Conservation (phyloP, 1,140 invertebrate genomes). For the Phthorimaea operculella region DNA sequence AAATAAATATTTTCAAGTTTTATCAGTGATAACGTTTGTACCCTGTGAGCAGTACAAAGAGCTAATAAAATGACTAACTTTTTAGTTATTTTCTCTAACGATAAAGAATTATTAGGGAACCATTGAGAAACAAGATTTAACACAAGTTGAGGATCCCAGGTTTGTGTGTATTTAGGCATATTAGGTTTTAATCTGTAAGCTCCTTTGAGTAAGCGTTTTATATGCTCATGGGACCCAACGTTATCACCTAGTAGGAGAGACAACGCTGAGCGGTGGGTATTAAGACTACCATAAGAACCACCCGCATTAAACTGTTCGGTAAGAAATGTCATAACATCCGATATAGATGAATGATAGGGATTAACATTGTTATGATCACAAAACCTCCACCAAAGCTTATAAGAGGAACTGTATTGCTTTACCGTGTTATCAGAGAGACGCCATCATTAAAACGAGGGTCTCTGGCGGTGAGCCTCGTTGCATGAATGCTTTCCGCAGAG, state of each 20-base stretch:
- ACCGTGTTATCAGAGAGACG: background rate
- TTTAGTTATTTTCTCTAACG: slow-evolving; percentile 3
- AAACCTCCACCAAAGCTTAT: background rate
- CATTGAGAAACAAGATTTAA: background rate
- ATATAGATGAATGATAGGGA: slow-evolving; percentile 5
- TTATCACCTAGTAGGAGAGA: slow-evolving; percentile 3
- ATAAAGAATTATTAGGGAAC: slow-evolving; percentile 2
- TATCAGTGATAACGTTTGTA: slow-evolving; percentile 10
- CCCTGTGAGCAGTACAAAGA: slow-evolving; percentile 7
- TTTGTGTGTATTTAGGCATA: slow-evolving; percentile 3
- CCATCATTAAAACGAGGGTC: background rate
- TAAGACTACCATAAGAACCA: slow-evolving; percentile 5
- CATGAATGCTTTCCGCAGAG: background rate
- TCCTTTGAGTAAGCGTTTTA: slow-evolving; percentile 8
- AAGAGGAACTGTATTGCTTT: background rate
- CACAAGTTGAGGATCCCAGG: slow-evolving; percentile 6
- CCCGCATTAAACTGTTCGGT: slow-evolving; percentile 1
- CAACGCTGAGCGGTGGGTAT: slow-evolving; percentile 3
- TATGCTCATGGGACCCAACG: background rate
- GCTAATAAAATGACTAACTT: slow-evolving; percentile 6
- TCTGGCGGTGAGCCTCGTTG: background rate
- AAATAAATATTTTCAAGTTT: slow-evolving; percentile 1
- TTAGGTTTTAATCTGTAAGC: slow-evolving; percentile 3
- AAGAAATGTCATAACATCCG: slow-evolving; percentile 4
- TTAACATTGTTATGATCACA: background rate